Conservation (phyloP, 2,797 vertebrate genomes). For the Yasuhikotakia modesta region DNA sequence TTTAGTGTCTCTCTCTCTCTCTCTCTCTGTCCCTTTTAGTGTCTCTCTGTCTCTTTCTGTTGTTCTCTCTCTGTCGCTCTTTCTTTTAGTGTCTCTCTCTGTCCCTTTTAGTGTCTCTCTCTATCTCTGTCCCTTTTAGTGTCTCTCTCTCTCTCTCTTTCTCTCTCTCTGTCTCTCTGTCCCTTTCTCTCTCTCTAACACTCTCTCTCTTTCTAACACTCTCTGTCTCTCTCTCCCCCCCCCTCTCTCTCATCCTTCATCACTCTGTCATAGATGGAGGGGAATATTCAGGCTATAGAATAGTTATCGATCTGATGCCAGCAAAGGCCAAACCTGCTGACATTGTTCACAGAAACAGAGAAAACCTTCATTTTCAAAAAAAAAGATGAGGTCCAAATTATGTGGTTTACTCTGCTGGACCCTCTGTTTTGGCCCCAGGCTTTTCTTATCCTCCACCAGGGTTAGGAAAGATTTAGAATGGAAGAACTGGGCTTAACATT, state of each 20-base stretch:
- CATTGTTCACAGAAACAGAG: conserved; percentile 63
- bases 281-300: conserved; percentile 69
- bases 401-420: conserved; percentile 24
- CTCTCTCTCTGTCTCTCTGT: no score
- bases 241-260: conserved; percentile 48
- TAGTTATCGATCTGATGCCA: conserved; percentile 72
- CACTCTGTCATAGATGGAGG: conserved; percentile 74
- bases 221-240: neutral
- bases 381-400: conserved; percentile 38
- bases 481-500: neutral
- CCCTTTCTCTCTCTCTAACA: conserved; percentile 22
- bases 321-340: conserved; percentile 74
- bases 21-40: conserved; percentile 50
- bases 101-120: no score
- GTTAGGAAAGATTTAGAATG: neutral
- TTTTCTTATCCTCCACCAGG: conserved; percentile 7
- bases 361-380: conserved; percentile 31
- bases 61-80: no score
- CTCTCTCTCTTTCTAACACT: no score
- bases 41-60: no score
- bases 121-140: no score
- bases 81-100: no score
- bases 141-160: no score
- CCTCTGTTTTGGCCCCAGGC: conserved; percentile 8
- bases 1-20: conserved; percentile 19